Percentiles rank a stretch among this genome's conserved stretches.
These are phyloP conservation scores for Myotis findleyi DNA, from an alignment of 2,797 vertebrate genomes.

Conservation along the genomic window DNA sequence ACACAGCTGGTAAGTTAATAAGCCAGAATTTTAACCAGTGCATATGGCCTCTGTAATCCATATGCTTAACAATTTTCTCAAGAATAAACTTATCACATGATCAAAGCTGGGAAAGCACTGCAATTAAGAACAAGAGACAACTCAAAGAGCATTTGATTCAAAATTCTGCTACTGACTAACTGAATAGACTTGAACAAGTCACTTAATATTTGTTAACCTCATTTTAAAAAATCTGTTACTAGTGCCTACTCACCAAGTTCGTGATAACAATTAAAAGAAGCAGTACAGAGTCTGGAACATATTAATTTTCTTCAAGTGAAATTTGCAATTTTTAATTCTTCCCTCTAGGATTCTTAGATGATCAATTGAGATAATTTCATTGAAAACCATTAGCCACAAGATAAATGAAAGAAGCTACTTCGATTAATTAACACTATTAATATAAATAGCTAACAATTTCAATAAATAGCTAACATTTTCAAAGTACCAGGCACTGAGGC, in stretches of 20 bases:
- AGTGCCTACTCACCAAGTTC: not conserved
- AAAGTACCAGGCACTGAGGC: not conserved
- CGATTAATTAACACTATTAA: constrained; percentile 14
- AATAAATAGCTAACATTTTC: not conserved
- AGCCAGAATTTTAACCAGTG: not conserved
- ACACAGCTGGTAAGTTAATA: not conserved
- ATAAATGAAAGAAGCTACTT: constrained; percentile 38
- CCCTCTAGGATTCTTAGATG: not conserved
- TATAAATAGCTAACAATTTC: not conserved
- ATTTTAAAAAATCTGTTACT: not conserved
- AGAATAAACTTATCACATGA: not conserved
- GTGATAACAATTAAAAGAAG: constrained; percentile 19
- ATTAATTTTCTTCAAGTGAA: not conserved
- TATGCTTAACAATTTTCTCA: not conserved
- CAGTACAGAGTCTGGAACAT: not conserved
- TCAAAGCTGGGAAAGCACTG: not conserved
- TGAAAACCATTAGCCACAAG: not conserved
- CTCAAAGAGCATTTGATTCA: not conserved
- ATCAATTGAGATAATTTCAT: constrained; percentile 52
- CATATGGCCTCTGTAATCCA: not conserved
- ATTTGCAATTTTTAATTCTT: constrained; percentile 6
- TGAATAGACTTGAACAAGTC: not conserved
- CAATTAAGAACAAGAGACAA: not conserved
- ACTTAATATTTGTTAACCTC: not conserved
- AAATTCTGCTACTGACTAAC: not conserved